Evolutionary conservation across 2,888 invertebrate species (phyloP).

Genomic region (Neelides folsomi): DNA sequence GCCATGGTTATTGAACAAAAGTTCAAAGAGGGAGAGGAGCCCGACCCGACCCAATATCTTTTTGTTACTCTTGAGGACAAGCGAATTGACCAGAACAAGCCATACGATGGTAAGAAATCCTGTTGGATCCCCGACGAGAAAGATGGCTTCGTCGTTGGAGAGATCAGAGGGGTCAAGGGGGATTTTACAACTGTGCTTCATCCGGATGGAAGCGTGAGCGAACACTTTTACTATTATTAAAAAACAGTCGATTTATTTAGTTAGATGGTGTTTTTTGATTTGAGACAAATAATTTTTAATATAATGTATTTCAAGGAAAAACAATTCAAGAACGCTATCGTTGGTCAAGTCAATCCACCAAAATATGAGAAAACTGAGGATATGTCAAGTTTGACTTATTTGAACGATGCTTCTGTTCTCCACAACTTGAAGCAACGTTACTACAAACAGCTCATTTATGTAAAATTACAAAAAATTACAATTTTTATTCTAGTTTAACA

Average conservation of each 20-base stretch:
- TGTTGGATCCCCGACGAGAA: conserved; percentile 46
- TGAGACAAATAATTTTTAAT: no score
- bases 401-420: conserved; percentile 96
- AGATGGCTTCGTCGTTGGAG: conserved; percentile 44
- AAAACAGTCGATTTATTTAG: no score
- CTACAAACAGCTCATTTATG: conserved; percentile 91
- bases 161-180: conserved; percentile 45
- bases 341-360: conserved; percentile 93
- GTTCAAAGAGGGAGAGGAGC: conserved; percentile 25
- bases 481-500: no score
- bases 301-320: conserved; percentile 58
- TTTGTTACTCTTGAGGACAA: conserved; percentile 37
- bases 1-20: no score
- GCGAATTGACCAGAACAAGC: conserved; percentile 40
- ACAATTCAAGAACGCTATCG: conserved; percentile 91
- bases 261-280: no score
- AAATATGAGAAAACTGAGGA: conserved; percentile 98
- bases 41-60: conserved; percentile 36
- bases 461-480: conserved; percentile 45
- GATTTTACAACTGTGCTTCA: conserved; percentile 44
- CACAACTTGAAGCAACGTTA: conserved; percentile 97
- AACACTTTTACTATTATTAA: no score
- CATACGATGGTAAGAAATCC: conserved; percentile 45
- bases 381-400: conserved; percentile 97
- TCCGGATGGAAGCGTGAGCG: conserved; percentile 36